phyloP scores from a whole-genome alignment of 2,888 invertebrate genomes.

The Salticus scenicus region DNA sequence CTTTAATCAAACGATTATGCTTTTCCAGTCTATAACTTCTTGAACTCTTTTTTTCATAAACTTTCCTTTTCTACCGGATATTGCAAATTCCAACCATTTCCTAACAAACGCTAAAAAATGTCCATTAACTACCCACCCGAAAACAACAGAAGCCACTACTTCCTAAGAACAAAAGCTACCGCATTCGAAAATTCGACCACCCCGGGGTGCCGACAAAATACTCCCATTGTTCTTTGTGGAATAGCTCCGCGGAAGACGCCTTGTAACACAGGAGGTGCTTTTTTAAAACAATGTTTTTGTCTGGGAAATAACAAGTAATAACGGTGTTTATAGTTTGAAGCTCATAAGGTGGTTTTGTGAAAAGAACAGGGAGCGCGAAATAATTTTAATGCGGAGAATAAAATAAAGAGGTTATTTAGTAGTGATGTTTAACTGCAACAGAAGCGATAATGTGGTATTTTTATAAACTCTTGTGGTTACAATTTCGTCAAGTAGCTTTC shows the following conservation, averaged over 20 bases:
- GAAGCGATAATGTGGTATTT: too few species aligned
- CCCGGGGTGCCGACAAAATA: constrained; percentile 15
- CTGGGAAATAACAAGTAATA: background rate
- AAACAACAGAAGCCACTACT: background rate
- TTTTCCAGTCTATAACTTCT: too few species aligned
- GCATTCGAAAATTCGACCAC: constrained; percentile 5
- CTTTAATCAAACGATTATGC: too few species aligned
- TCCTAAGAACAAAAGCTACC: background rate
- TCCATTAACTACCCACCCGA: background rate
- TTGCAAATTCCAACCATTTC: background rate
- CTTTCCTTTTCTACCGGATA: background rate
- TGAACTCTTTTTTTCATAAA: too few species aligned
- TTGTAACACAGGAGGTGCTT: background rate
- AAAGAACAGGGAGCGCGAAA: background rate
- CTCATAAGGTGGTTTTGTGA: background rate
- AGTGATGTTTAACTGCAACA: too few species aligned
- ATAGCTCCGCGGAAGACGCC: background rate
- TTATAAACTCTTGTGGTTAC: too few species aligned
- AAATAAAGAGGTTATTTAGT: too few species aligned
- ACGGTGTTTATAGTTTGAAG: background rate
- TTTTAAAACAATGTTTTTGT: background rate
- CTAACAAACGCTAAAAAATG: background rate
- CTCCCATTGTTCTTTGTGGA: background rate
- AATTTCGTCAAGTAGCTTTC: too few species aligned
- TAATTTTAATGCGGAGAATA: background rate